Base-by-base conservation (phyloP, 1,140 invertebrate genomes). In the Mya arenaria region DNA sequence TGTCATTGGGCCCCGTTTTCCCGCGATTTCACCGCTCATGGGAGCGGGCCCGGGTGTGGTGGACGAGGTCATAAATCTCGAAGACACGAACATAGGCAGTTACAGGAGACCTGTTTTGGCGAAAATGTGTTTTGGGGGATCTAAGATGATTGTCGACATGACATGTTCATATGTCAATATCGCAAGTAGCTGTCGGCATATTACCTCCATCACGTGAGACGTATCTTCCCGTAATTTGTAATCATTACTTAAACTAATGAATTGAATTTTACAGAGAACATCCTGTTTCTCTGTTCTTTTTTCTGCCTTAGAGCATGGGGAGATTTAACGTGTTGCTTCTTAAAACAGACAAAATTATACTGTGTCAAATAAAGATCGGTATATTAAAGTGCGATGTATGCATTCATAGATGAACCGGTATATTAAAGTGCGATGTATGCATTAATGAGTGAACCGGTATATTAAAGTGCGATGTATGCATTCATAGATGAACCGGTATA, bases 181-280 rank as follows among this genome's bases (percentile, higher is more conserved):
- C 34, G 32, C 60, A 62, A 30, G 32, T 17, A 58, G 56, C 58
- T 60, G 39, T n/a, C 48, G 62, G 30, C 32, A 39, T 75, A 62
- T 62, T 75, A 58, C 48, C 56, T 65, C 37, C 2, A 41, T 63
- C 55, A 56, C 58, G 55, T 41, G 63, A 75, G 55, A 41, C n/a
- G 36, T n/a, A 25, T 17, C 36, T 15, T 0, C 8, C 37, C 63
- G 58, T 60, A 75, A 75, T 75, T 75, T 75, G 73, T 75, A 65
- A 75, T 65, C 58, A 75, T 75, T 75, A 75, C 58, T 65, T 75
- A n/a, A 63, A 65, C 56, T 75, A 75, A 75, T 75, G 73, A 75
- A 75, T 75, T 63, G 73, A 75, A 75, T 75, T 75, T 55, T 60
- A 58, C 17, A 41, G 41, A 23, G 44, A 75, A 56, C 63, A 63